A percentile compares a stretch with the other conserved stretches of the same genome.
Conservation (phyloP, 2,888 invertebrate species). For the Lithophane ornitopus region DNA sequence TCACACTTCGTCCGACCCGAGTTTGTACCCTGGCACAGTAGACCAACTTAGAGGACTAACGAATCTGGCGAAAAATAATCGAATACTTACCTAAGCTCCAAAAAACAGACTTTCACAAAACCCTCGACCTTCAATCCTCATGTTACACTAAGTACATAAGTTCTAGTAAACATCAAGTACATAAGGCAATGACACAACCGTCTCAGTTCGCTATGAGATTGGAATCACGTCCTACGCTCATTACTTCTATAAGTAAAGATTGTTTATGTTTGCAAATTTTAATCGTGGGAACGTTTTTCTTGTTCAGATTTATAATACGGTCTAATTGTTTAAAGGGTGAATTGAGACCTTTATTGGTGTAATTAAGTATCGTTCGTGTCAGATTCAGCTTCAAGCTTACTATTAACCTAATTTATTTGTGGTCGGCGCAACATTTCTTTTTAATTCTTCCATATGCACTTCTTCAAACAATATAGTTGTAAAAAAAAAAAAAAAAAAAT, state of each 20-base stretch:
- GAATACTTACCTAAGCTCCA: not conserved
- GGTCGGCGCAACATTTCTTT: not conserved
- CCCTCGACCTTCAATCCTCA: slow-evolving; percentile 33
- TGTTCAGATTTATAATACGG: slow-evolving; percentile 15
- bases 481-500: too few species aligned
- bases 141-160: not conserved
- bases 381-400: not conserved
- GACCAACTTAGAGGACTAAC: not conserved
- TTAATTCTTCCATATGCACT: too few species aligned
- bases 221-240: slow-evolving; percentile 63
- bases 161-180: slow-evolving; percentile 37
- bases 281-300: slow-evolving; percentile 59
- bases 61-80: not conserved
- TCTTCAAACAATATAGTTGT: too few species aligned
- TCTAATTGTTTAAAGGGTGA: not conserved
- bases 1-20: too few species aligned
- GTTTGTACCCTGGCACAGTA: not conserved
- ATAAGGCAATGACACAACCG: slow-evolving; percentile 54
- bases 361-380: not conserved
- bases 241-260: slow-evolving; percentile 53
- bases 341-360: not conserved
- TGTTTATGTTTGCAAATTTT: slow-evolving; percentile 52
- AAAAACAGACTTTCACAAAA: slow-evolving; percentile 20
- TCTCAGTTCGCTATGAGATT: slow-evolving; percentile 58
- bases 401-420: too few species aligned